Evolutionary conservation across 2,888 invertebrate genomes (phyloP).

Genomic region (Pristionchus maxplancki): DNA sequence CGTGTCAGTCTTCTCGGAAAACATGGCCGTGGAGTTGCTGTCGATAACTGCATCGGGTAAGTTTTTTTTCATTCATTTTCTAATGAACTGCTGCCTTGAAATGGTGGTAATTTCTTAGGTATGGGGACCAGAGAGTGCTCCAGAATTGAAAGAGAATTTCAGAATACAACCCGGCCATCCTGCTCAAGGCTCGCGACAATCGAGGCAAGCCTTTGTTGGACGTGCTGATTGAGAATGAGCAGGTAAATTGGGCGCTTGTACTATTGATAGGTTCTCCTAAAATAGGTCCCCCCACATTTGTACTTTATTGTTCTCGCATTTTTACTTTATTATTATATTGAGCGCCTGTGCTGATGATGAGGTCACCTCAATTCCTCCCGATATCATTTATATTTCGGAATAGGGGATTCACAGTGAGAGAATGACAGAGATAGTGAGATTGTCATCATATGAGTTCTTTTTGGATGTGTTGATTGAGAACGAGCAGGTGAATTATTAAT

Average conservation of each 20-base stretch:
- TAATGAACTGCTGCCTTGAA: neutral
- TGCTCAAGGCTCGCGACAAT: conserved; percentile 94
- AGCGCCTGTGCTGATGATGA: too few relatives aligned
- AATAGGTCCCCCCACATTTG: too few relatives aligned
- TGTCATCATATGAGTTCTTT: neutral
- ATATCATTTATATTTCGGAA: too few relatives aligned
- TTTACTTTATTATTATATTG: too few relatives aligned
- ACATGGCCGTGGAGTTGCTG: conserved; percentile 95
- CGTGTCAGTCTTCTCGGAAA: conserved; percentile 95
- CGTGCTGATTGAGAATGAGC: conserved; percentile 94
- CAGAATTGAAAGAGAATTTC: conserved; percentile 43
- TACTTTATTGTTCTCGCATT: neutral
- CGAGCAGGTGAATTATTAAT: neutral
- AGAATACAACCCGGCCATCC: conserved; percentile 89
- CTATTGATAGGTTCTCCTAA: conserved; percentile 86
- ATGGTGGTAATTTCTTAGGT: too few relatives aligned
- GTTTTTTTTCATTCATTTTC: neutral
- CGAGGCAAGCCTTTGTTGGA: conserved; percentile 88
- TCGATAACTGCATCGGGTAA: conserved; percentile 77
- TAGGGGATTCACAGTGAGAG: too few relatives aligned
- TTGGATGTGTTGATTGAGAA: neutral
- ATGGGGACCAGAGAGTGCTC: too few relatives aligned
- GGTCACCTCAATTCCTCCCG: too few relatives aligned
- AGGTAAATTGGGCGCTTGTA: too few relatives aligned
- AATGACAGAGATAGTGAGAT: too few relatives aligned